phyloP scores from a whole-genome alignment of 2,888 invertebrate genomes.

The Margaritifera margaritifera region DNA sequence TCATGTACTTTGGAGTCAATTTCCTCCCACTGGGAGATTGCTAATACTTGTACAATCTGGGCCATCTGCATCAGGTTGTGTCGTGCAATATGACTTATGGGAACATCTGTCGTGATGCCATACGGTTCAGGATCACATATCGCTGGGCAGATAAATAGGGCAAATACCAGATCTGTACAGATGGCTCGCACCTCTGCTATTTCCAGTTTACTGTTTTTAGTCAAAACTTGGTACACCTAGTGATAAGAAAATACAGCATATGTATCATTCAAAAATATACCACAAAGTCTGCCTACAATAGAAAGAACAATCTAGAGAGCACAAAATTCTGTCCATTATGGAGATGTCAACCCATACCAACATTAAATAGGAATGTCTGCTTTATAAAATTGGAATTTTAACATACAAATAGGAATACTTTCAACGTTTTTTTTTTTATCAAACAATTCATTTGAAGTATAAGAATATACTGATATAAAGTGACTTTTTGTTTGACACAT shows the following conservation, averaged over 20 bases:
- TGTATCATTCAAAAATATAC: not conserved
- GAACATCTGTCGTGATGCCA: slow-evolving; percentile 90
- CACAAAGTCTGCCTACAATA: no score
- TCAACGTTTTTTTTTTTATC: no score
- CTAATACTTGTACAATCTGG: slow-evolving; percentile 92
- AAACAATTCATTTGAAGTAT: no score
- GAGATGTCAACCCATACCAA: no score
- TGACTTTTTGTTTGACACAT: no score
- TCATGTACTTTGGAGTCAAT: slow-evolving; percentile 83
- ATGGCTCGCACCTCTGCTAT: slow-evolving; percentile 78
- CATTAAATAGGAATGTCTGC: no score
- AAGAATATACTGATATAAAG: no score
- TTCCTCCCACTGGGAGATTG: slow-evolving; percentile 87
- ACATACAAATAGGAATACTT: no score
- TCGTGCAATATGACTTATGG: slow-evolving; percentile 90
- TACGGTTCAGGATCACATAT: slow-evolving; percentile 96
- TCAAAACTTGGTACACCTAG: slow-evolving; percentile 72
- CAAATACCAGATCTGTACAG: slow-evolving; percentile 93
- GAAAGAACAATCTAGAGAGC: no score
- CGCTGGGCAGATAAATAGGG: slow-evolving; percentile 95
- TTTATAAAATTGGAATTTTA: no score
- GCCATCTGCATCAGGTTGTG: slow-evolving; percentile 86
- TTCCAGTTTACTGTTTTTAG: slow-evolving; percentile 77
- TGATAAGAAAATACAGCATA: not conserved
- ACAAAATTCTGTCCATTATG: no score